Conservation (phyloP, 2,888 invertebrate species). For the Macaria notata region DNA sequence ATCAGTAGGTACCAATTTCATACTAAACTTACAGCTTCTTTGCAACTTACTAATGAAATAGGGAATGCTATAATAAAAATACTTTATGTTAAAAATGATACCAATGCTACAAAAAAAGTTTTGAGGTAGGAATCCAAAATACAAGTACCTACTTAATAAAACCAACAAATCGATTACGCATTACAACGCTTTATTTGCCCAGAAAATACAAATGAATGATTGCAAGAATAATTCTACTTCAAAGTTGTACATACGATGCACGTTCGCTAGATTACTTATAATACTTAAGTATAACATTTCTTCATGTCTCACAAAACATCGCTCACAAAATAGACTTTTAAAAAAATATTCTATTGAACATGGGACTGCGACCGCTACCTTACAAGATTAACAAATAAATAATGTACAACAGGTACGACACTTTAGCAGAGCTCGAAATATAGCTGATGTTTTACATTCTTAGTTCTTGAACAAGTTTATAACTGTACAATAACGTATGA, state of each 20-base stretch:
- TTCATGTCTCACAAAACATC: slow-evolving; percentile 55
- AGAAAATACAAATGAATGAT: slow-evolving; percentile 79
- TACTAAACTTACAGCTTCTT: no score
- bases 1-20: no score
- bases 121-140: not conserved
- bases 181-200: slow-evolving; percentile 78
- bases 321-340: slow-evolving; percentile 75
- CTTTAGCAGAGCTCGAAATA: not conserved
- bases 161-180: slow-evolving; percentile 58
- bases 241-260: slow-evolving; percentile 57
- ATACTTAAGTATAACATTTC: slow-evolving; percentile 6
- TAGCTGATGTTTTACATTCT: no score
- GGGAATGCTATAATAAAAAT: no score
- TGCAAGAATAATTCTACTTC: slow-evolving; percentile 71
- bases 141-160: slow-evolving; percentile 32
- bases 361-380: slow-evolving; percentile 69
- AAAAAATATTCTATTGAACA: slow-evolving; percentile 59
- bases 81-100: no score
- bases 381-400: slow-evolving; percentile 39
- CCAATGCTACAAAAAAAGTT: no score
- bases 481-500: not conserved
- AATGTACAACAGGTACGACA: slow-evolving; percentile 43
- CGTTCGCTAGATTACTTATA: slow-evolving; percentile 23
- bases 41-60: no score
- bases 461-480: no score